A percentile compares a stretch with the other conserved stretches of the same genome.
These are phyloP conservation scores for Heliocidaris erythrogramma DNA, from an alignment of 35 echinoderm and acorn worm species.

Conservation along the genomic window DNA sequence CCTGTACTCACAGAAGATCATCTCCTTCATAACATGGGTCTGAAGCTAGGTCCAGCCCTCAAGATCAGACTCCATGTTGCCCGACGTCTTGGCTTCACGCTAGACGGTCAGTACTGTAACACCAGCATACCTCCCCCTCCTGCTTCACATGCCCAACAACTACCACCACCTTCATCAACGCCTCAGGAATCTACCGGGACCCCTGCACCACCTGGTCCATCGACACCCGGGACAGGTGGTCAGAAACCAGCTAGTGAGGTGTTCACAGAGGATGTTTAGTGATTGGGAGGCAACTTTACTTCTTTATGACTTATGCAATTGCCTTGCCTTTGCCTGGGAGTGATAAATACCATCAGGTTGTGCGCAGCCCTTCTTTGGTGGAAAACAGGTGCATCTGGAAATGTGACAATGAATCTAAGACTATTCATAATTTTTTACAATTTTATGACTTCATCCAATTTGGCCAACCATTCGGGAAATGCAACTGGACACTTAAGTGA, in stretches of 20 bases:
- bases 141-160: not conserved
- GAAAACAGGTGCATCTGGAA: not conserved
- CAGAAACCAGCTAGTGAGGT: not conserved
- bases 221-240: not conserved
- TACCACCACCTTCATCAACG: not conserved
- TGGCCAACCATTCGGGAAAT: too few relatives aligned
- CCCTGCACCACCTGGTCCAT: not conserved
- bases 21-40: constrained; percentile 82
- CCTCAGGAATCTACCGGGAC: not conserved
- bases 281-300: not conserved
- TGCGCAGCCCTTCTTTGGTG: not conserved
- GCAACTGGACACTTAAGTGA: too few relatives aligned
- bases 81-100: constrained; percentile 77
- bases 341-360: not conserved
- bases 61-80: constrained; percentile 88
- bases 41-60: constrained; percentile 91
- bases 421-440: too few relatives aligned
- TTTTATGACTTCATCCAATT: too few relatives aligned
- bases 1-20: constrained; percentile 94
- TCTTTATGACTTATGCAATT: not conserved
- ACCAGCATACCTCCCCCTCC: not conserved
- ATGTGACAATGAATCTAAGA: not conserved
- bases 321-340: not conserved
- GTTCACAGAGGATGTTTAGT: constrained; percentile 4
- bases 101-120: constrained; percentile 79